Evolutionary conservation across 2,888 invertebrate genomes (phyloP).

Genomic region (Tanytarsus gracilentus): DNA sequence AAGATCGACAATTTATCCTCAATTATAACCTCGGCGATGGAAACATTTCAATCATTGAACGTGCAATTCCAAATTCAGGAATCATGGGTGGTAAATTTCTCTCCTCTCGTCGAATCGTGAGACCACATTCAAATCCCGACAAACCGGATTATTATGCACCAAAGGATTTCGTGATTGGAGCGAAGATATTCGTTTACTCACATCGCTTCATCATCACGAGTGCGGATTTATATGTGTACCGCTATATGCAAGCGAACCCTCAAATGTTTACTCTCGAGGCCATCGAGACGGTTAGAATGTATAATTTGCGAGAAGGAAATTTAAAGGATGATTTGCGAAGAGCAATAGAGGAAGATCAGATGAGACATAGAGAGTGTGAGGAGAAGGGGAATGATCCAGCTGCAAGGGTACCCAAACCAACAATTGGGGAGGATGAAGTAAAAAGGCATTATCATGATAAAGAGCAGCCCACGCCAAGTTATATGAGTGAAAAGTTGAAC

Average conservation of each 20-base stretch:
- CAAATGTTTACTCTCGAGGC: conserved; percentile 61
- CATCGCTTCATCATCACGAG: conserved; percentile 58
- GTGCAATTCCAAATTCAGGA: conserved; percentile 64
- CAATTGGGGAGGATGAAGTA: conserved; percentile 8
- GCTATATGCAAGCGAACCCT: conserved; percentile 63
- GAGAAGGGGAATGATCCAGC: not conserved
- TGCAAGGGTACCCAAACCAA: conserved; percentile 4
- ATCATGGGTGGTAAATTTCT: conserved; percentile 67
- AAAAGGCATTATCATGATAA: conserved; percentile 21
- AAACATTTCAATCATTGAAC: conserved; percentile 63
- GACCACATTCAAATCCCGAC: conserved; percentile 58
- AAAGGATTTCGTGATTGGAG: conserved; percentile 69
- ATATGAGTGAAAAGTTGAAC: not conserved
- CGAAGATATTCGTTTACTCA: not conserved
- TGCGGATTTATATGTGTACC: conserved; percentile 67
- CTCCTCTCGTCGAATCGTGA: conserved; percentile 54
- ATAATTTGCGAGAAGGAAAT: conserved; percentile 57
- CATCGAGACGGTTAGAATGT: conserved; percentile 57
- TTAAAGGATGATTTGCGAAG: conserved; percentile 47
- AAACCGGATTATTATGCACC: conserved; percentile 69
- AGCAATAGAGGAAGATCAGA: conserved; percentile 1
- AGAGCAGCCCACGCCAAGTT: not conserved
- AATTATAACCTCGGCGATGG: conserved; percentile 69
- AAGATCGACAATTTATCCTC: conserved; percentile 63
- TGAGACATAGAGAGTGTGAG: not conserved